Percentiles rank a stretch among this genome's conserved stretches.
Conservation (phyloP, 2,888 invertebrate species). For the Tenthredo scrophulariae region DNA sequence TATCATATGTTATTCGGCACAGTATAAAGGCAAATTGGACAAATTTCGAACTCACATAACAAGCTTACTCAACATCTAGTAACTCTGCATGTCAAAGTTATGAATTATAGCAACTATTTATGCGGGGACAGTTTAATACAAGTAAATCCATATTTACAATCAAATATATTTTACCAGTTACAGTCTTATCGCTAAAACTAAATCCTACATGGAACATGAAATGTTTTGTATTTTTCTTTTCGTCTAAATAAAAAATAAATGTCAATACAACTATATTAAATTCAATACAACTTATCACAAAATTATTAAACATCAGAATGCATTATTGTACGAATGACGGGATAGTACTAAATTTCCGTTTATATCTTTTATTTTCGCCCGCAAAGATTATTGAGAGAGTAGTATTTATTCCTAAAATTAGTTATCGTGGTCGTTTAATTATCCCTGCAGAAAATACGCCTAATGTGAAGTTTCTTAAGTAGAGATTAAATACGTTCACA, state of each 20-base stretch:
- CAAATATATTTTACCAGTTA: neutral
- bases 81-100: neutral
- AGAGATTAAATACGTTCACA: neutral
- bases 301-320: constrained; percentile 14
- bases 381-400: neutral
- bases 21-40: neutral
- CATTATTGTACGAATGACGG: constrained; percentile 5
- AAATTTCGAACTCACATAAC: neutral
- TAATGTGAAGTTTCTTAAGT: neutral
- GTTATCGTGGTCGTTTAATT: neutral
- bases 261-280: constrained; percentile 1
- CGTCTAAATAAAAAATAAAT: neutral
- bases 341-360: neutral
- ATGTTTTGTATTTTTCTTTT: too few relatives aligned
- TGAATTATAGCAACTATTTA: neutral
- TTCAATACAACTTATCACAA: neutral
- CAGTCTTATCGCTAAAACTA: neutral
- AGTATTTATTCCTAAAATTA: neutral
- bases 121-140: neutral
- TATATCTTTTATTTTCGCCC: neutral
- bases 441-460: neutral
- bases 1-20: neutral
- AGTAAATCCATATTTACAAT: neutral
- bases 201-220: neutral
- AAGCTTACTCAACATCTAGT: neutral